Evolutionary conservation across 2,797 vertebrate genomes (phyloP).

Genomic region (Sebastes wilsoni): DNA sequence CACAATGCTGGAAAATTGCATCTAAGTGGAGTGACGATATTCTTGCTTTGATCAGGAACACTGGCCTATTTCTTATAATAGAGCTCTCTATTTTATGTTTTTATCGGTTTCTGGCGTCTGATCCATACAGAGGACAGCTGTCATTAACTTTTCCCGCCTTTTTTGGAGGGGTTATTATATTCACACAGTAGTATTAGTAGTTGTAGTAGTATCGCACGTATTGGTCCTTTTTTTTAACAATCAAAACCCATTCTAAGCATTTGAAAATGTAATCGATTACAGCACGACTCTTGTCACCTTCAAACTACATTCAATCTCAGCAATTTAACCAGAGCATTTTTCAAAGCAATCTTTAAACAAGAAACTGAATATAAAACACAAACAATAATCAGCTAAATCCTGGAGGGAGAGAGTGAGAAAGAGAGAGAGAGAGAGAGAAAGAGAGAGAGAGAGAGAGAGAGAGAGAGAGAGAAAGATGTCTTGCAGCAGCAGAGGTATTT

Average conservation of each 20-base stretch:
- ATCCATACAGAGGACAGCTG: background rate
- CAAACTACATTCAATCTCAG: constrained; percentile 1
- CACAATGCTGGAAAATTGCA: constrained; percentile 22
- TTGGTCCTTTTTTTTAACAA: background rate
- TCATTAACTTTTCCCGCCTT: no score
- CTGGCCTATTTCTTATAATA: background rate
- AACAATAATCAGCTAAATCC: constrained; percentile 35
- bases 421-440: background rate
- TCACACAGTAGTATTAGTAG: background rate
- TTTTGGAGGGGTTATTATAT: background rate
- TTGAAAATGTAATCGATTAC: constrained; percentile 12
- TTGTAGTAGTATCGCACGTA: background rate
- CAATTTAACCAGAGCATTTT: constrained; percentile 4
- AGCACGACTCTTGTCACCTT: background rate
- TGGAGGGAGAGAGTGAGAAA: background rate
- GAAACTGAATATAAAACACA: constrained; percentile 4
- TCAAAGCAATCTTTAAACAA: constrained; percentile 10
- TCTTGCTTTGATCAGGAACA: constrained; percentile 17
- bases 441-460: background rate
- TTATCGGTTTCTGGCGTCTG: background rate
- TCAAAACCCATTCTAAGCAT: background rate
- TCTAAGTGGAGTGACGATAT: constrained; percentile 17
- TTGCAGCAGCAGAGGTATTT: constrained; percentile 58
- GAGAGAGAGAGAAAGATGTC: constrained; percentile 5
- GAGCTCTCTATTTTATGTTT: constrained; percentile 3